phyloP scores from a whole-genome alignment of 2,888 invertebrate genomes.

The Rhamnusium bicolor region DNA sequence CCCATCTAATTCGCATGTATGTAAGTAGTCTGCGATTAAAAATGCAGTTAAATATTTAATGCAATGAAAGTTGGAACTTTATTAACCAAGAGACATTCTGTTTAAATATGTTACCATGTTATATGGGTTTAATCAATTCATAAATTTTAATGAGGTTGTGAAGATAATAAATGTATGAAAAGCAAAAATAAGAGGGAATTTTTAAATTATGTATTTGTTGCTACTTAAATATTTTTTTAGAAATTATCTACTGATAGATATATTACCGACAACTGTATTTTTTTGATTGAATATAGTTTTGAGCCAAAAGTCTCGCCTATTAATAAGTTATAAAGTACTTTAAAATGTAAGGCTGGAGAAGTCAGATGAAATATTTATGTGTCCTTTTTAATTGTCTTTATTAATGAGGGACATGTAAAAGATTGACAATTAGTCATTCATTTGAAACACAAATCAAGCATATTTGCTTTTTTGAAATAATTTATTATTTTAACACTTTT shows the following conservation, averaged over 20 bases:
- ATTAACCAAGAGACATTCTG: not conserved
- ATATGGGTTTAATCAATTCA: not conserved
- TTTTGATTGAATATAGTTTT: no score
- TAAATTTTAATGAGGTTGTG: constrained; percentile 1
- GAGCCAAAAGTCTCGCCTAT: no score
- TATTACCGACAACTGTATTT: no score
- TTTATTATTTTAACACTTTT: not conserved
- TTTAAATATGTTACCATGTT: not conserved
- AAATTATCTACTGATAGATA: no score
- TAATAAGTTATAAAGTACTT: no score
- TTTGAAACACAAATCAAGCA: not conserved
- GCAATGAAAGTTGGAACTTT: not conserved
- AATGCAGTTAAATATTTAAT: no score
- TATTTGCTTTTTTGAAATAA: not conserved
- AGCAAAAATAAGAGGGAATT: not conserved
- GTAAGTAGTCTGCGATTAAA: no score
- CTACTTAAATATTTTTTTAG: no score
- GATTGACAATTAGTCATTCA: not conserved
- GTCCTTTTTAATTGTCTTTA: not conserved
- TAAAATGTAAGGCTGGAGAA: no score
- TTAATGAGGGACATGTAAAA: not conserved
- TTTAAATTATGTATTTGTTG: not conserved
- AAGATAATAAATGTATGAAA: not conserved
- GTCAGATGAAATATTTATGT: no score
- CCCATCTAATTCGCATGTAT: no score